Evolutionary conservation across 2,797 vertebrate species (phyloP).

Genomic region (Molossus alvarezi): DNA sequence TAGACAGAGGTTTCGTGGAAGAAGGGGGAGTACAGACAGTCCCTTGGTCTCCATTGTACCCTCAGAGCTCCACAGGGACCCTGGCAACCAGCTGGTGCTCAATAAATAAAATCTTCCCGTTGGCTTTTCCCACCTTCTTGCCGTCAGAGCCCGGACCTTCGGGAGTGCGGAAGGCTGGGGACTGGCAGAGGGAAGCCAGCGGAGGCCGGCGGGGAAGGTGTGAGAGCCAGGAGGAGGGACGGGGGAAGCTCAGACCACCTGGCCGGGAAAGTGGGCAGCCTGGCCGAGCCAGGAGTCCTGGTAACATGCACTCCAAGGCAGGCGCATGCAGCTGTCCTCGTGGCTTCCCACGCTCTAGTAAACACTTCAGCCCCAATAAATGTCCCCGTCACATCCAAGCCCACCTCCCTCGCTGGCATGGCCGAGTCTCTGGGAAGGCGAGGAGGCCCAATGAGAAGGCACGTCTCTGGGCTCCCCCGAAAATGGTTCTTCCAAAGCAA

Average conservation of each 20-base stretch:
- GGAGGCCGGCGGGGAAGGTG: neutral
- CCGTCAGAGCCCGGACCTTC: neutral
- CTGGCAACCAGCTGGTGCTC: neutral
- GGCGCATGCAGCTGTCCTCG: neutral
- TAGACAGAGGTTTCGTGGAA: neutral
- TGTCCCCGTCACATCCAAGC: neutral
- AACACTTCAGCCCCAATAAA: neutral
- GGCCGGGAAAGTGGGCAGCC: neutral
- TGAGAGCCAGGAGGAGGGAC: neutral
- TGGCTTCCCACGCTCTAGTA: neutral
- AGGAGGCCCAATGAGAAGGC: neutral
- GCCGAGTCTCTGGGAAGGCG: neutral
- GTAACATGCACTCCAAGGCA: neutral
- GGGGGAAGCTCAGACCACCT: neutral
- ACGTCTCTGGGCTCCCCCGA: neutral
- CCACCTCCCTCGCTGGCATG: neutral
- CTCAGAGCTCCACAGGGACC: neutral
- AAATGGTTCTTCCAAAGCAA: conserved; percentile 62
- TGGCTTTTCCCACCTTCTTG: neutral
- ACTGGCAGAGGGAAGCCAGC: neutral
- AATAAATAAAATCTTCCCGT: neutral
- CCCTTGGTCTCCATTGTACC: neutral
- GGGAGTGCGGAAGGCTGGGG: neutral
- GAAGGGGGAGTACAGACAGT: neutral
- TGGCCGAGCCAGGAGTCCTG: neutral